A percentile compares a stretch with the other conserved stretches of the same genome.
Evolutionary conservation across 2,888 invertebrate species (phyloP).

Genomic region (Plebejus anna): DNA sequence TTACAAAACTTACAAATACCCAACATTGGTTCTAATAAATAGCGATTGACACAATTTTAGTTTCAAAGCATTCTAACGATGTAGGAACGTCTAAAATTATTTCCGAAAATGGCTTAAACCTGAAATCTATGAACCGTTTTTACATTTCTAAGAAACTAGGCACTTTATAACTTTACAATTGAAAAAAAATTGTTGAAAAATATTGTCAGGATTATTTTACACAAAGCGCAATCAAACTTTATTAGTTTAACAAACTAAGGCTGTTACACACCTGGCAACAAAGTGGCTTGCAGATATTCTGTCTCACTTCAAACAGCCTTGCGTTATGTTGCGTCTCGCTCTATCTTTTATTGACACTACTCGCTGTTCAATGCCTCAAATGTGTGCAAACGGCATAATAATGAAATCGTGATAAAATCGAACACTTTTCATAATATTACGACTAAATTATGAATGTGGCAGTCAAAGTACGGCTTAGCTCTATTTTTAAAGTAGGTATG

Average conservation of each 20-base stretch:
- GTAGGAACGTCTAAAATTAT: slow-evolving; percentile 16
- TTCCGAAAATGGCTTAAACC: neutral
- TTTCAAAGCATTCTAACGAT: neutral
- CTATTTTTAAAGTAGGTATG: neutral
- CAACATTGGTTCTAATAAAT: slow-evolving; percentile 24
- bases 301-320: no score
- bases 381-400: neutral
- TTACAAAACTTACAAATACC: slow-evolving; percentile 27
- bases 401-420: neutral
- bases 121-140: neutral
- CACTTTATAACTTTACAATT: slow-evolving; percentile 28
- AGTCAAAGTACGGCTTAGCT: neutral
- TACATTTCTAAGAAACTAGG: slow-evolving; percentile 29
- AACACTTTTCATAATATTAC: neutral
- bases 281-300: no score
- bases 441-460: neutral
- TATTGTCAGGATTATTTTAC: slow-evolving; percentile 21
- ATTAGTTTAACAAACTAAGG: neutral
- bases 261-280: no score
- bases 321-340: no score
- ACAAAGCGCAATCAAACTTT: slow-evolving; percentile 8
- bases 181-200: neutral
- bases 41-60: neutral
- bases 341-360: no score
- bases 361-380: no score